Evolutionary conservation across 1,140 invertebrate genomes (phyloP).

Genomic region (Microvelia longipes): DNA sequence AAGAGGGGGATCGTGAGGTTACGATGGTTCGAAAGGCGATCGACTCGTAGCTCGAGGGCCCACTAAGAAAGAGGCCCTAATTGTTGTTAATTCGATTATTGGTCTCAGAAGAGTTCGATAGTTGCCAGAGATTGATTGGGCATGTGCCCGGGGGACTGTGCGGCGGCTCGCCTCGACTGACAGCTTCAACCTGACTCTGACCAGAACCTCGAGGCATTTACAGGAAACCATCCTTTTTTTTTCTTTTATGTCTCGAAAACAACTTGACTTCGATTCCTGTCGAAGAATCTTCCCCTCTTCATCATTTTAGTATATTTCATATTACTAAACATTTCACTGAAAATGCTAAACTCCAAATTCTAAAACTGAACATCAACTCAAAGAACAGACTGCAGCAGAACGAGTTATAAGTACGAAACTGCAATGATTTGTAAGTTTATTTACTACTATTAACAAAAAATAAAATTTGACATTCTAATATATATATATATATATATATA

Average conservation of each 20-base stretch:
- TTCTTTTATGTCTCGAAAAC: neutral
- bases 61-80: neutral
- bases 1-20: neutral
- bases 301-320: too few species aligned
- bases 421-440: too few species aligned
- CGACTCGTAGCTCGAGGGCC: neutral
- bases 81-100: neutral
- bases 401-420: too few species aligned
- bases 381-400: too few species aligned
- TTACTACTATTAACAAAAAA: too few species aligned
- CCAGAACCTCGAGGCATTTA: neutral
- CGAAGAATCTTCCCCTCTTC: neutral
- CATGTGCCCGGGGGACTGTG: neutral
- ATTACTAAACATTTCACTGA: neutral
- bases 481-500: too few species aligned
- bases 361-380: too few species aligned
- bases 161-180: neutral
- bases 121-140: neutral
- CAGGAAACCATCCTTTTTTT: neutral
- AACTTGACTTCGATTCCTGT: neutral
- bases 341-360: too few species aligned
- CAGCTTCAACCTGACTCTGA: neutral
- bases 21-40: neutral
- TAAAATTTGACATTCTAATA: too few species aligned
- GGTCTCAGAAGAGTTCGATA: neutral